A percentile compares a stretch with the other conserved stretches of the same genome.
Conservation (phyloP, 1,140 invertebrate species). For the Drosophila guanche region DNA sequence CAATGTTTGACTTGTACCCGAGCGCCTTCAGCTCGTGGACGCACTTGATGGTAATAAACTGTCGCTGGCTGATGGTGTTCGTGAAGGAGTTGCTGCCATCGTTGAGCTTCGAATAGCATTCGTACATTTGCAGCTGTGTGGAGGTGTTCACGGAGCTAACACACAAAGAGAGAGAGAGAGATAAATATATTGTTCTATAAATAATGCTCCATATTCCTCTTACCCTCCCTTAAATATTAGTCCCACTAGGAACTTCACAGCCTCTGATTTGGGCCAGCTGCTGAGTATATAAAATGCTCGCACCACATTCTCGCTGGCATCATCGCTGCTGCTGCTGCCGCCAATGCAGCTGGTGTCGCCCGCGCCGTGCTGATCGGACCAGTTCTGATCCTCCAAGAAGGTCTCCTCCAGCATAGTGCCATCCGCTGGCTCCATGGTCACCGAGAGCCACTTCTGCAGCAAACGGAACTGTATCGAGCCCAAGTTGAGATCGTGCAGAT, state of each 20-base stretch:
- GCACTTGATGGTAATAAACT: slow-evolving; percentile 81
- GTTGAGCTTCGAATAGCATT: slow-evolving; percentile 78
- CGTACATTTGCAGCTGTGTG: slow-evolving; percentile 79
- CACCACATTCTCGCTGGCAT: slow-evolving; percentile 72
- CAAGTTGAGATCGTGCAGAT: slow-evolving; percentile 71
- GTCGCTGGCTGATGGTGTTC: slow-evolving; percentile 67
- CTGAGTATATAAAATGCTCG: slow-evolving; percentile 77
- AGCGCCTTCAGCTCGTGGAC: slow-evolving; percentile 77
- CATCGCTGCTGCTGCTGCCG: slow-evolving; percentile 20
- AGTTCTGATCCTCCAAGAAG: slow-evolving; percentile 71
- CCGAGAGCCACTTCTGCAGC: slow-evolving; percentile 77
- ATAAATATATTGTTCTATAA: background rate
- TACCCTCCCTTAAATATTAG: slow-evolving; percentile 75
- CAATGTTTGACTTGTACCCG: slow-evolving; percentile 77
- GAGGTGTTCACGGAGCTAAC: slow-evolving; percentile 68
- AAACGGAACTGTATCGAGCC: slow-evolving; percentile 68
- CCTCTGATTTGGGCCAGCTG: slow-evolving; percentile 70
- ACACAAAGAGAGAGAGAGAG: background rate
- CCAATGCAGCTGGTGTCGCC: slow-evolving; percentile 6
- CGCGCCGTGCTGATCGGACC: slow-evolving; percentile 23
- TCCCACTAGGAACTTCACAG: slow-evolving; percentile 67
- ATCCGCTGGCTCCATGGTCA: slow-evolving; percentile 63
- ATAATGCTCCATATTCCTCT: slow-evolving; percentile 9
- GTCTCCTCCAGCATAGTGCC: slow-evolving; percentile 74
- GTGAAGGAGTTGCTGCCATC: slow-evolving; percentile 72